Base-by-base conservation (phyloP, 2,113 vertebrate species). In the Chlamydotis undulata region DNA sequence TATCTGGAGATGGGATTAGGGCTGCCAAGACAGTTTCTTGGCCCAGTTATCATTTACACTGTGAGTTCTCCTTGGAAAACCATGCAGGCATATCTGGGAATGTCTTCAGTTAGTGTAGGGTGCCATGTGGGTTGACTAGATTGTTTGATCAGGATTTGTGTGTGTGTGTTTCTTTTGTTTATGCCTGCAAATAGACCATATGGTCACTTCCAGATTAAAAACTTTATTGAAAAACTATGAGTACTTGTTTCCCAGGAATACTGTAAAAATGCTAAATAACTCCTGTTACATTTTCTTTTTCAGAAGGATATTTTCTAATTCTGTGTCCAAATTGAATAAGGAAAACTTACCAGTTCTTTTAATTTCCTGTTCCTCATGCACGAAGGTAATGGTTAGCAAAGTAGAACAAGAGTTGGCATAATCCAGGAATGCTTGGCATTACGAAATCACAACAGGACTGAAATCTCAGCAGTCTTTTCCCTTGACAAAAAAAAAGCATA, bases 21-120 rank as follows among this genome's bases (percentile, higher is more conserved):
- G 33, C 24, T 87, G 77, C 74, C 59, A 77, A 73, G 92, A 71
- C 74, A 91, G 39, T 79, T 96, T 96, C 77, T 93, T 96, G 92
- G 90, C 95, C 86, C 37, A 19, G 28, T 53, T 78, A n/a, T 22
- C 22, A 14, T 39, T 87, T 75, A 53, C 5, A 4, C n/a, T 69
- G 37, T 47, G 81, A 73, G 18, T 24, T 92, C 45, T 52, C 29
- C 45, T 61, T 91, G 65, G 56, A 79, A 97, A 87, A 53, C 47
- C 61, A 73, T 10, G 25, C 61, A 63, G 74, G 23, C 7, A 0
- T 84, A 61, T 59, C 39, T 89, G 68, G 53, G 47, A 33, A 37
- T 83, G 73, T 14, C 86, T 93, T 82, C 70, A 60, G 87, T 8
- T 35, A 41, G n/a, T 2, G 1, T 4, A 47, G 73, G 26, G 23